Base-by-base conservation (phyloP, 2,888 invertebrate genomes). In the Sympetrum striolatum region DNA sequence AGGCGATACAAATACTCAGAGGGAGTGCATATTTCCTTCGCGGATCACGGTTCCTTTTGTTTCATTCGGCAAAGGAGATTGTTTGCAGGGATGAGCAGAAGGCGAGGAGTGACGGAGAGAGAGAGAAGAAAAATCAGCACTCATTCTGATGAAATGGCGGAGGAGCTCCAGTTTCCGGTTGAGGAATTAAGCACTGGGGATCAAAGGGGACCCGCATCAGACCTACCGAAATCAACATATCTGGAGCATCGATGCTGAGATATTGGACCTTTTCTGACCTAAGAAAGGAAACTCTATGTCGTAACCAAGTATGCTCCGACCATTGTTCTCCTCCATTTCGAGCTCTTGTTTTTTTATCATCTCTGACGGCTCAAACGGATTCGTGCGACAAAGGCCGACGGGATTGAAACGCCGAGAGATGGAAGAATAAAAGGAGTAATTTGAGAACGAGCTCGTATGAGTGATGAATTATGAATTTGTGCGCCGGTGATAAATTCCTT, bases 181-280 rank as follows among this genome's bases (percentile, higher is more conserved):
- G 92, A 93, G 92, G 92, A 92, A 92, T 92, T 92, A 91, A 91
- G 92, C 91, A 91, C 91, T 92, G 91, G 91, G 91, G 90, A 91
- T 92, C 92, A 92, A 92, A 93, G 93, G 93, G 92, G 93, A 93
- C 92, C 93, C 93, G 92, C 92, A 92, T 73, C 86, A 81, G 92
- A 91, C 92, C 93, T 92, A 92, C 93, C 92, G 92, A 92, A 92
- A 93, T 92, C 93, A 92, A 92, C 93, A 93, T 93, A 93, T 93
- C 93, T 93, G 93, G 93, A 93, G 93, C 86, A 86, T 86, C 86
- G 86, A 86, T 60, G 60, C 86, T 64, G 31, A 86, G 86, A 86
- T 86, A 86, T 86, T 86, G 86, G 86, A 86, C 86, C 86, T 37
- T 58, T 86, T 37, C 58, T 60, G 31, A 64, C 58, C 60, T n/a